These are phyloP conservation scores for Typhlichthys eigenmanni DNA, from an alignment of 2,797 vertebrate genomes.

Conservation along the genomic window DNA sequence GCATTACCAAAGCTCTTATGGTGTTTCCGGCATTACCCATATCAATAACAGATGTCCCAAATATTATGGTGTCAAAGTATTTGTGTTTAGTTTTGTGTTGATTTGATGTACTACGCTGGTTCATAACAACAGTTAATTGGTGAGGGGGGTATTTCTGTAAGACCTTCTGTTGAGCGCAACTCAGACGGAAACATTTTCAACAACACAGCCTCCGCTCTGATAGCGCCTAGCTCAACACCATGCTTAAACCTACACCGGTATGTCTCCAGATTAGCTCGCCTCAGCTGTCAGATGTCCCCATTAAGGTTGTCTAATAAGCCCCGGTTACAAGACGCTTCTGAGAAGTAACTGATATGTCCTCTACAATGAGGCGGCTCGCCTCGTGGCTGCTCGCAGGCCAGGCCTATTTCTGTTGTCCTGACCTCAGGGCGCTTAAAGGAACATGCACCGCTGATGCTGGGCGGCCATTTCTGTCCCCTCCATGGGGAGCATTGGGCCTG, in stretches of 20 bases:
- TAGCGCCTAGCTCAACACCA: constrained; percentile 35
- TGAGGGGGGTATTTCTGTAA: not conserved
- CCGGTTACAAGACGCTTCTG: constrained; percentile 71
- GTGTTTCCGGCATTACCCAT: no score
- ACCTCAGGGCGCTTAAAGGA: constrained; percentile 69
- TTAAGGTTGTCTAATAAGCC: constrained; percentile 74
- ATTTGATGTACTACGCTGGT: not conserved
- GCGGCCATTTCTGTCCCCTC: constrained; percentile 38
- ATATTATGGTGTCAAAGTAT: not conserved
- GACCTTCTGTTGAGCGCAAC: not conserved
- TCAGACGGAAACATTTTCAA: constrained; percentile 47
- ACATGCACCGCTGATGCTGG: constrained; percentile 57
- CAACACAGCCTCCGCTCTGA: constrained; percentile 31
- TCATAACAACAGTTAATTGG: no score
- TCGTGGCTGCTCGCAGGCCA: constrained; percentile 59
- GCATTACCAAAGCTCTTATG: no score
- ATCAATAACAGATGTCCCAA: not conserved
- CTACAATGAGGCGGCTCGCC: constrained; percentile 65
- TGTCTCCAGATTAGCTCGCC: constrained; percentile 50
- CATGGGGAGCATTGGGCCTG: constrained; percentile 33
- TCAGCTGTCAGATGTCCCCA: constrained; percentile 74
- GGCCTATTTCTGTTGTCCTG: constrained; percentile 78
- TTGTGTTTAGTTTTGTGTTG: not conserved
- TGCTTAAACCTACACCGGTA: constrained; percentile 55
- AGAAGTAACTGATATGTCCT: constrained; percentile 70